phyloP scores from a whole-genome alignment of 2,888 invertebrate species.

The Temnothorax unifasciatus region DNA sequence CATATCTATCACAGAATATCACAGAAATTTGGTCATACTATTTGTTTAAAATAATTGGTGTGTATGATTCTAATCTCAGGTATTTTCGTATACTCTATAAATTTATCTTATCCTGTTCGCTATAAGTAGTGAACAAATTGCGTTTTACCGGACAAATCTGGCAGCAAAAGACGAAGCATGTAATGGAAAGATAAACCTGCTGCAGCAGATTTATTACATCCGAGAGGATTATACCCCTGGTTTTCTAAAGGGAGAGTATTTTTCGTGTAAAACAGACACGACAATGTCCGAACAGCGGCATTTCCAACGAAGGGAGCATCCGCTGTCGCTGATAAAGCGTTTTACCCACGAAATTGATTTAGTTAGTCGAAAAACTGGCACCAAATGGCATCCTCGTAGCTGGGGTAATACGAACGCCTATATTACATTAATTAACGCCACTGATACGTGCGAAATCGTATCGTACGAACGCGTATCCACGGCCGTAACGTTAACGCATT shows the following conservation, averaged over 20 bases:
- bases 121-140: constrained; percentile 33
- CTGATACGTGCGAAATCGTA: constrained; percentile 59
- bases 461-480: constrained; percentile 60
- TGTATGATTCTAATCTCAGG: constrained; percentile 1
- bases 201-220: constrained; percentile 43
- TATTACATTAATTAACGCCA: constrained; percentile 77
- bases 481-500: constrained; percentile 76
- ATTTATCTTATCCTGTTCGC: constrained; percentile 14
- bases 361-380: constrained; percentile 61
- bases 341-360: constrained; percentile 64
- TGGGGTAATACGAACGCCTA: constrained; percentile 57
- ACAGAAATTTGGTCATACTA: background rate
- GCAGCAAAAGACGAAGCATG: constrained; percentile 30
- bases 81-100: background rate
- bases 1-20: background rate
- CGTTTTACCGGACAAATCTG: constrained; percentile 35
- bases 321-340: constrained; percentile 60
- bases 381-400: constrained; percentile 43
- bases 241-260: constrained; percentile 48
- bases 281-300: constrained; percentile 40
- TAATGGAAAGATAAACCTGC: constrained; percentile 47
- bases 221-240: constrained; percentile 25
- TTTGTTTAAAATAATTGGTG: background rate
- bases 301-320: constrained; percentile 44
- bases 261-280: constrained; percentile 56